Percentiles rank a stretch among this genome's conserved stretches.
Evolutionary conservation across 2,113 vertebrate genomes (phyloP).

Genomic region (Corythornis madagascariensis): DNA sequence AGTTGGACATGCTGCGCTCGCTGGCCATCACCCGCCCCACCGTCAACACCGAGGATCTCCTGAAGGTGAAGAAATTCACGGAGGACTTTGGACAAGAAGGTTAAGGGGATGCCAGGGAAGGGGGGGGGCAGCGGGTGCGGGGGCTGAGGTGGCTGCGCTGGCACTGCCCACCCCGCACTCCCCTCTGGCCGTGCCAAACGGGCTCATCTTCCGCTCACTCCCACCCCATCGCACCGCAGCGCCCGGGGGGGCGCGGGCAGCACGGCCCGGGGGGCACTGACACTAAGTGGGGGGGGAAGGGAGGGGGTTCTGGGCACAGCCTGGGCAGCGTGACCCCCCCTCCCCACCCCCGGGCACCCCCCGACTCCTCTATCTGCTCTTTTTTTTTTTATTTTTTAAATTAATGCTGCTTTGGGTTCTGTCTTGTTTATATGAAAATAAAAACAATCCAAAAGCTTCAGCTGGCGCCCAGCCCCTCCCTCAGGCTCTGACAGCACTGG

Average conservation of each 20-base stretch:
- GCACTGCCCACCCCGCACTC: neutral
- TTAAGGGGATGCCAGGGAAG: constrained; percentile 73
- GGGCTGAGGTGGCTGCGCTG: neutral
- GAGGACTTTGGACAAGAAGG: constrained; percentile 99
- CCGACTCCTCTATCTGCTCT: neutral
- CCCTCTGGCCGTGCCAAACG: neutral
- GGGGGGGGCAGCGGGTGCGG: neutral
- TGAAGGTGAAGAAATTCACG: constrained; percentile 97
- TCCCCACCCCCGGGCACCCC: neutral
- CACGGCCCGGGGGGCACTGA: neutral
- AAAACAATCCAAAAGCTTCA: constrained; percentile 60
- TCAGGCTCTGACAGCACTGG: accelerated
- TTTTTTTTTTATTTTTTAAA: constrained; percentile 62
- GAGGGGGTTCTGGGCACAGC: neutral
- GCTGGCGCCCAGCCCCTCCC: accelerated
- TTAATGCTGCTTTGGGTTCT: constrained; percentile 78
- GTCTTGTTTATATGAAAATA: constrained; percentile 77
- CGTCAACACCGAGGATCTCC: constrained; percentile 91
- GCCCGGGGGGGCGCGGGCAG: neutral
- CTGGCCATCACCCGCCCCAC: constrained; percentile 94
- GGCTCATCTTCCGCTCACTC: neutral
- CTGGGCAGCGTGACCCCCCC: neutral
- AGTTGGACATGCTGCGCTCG: constrained; percentile 97
- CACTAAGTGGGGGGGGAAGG: neutral
- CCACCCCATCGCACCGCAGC: neutral